These are phyloP conservation scores for Rattus rattus DNA, from an alignment of 2,113 vertebrate genomes.

Conservation along the genomic window DNA sequence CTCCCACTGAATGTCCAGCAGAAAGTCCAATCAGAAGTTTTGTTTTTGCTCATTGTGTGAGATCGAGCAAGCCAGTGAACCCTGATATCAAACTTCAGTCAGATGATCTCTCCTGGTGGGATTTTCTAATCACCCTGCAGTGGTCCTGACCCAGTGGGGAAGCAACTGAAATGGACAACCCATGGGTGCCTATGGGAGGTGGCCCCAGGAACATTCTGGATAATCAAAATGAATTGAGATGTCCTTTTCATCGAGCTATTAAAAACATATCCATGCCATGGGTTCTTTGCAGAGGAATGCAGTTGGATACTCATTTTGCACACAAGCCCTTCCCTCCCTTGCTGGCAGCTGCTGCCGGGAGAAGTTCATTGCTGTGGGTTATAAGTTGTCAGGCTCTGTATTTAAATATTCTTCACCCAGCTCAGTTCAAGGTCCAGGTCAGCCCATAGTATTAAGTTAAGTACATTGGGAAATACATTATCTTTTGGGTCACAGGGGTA, in stretches of 20 bases:
- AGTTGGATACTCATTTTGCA: neutral
- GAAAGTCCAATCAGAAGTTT: slow-evolving; percentile 34
- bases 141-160: slow-evolving; percentile 41
- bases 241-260: slow-evolving; percentile 48
- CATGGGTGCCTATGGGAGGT: neutral
- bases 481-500: slow-evolving; percentile 73
- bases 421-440: slow-evolving; percentile 77
- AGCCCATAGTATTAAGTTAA: slow-evolving; percentile 78
- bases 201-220: neutral
- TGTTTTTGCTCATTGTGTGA: neutral
- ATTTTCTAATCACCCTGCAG: slow-evolving; percentile 57
- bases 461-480: slow-evolving; percentile 79
- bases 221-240: slow-evolving; percentile 59
- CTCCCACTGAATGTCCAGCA: neutral
- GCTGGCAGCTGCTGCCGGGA: neutral
- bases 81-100: neutral
- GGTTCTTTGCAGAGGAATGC: slow-evolving; percentile 26
- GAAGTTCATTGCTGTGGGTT: neutral
- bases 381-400: slow-evolving; percentile 67
- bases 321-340: neutral
- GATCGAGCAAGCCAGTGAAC: slow-evolving; percentile 13
- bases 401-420: slow-evolving; percentile 76
- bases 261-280: slow-evolving; percentile 60
- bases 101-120: neutral
- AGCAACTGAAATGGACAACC: neutral